Percentiles rank a stretch among this genome's conserved stretches.
Evolutionary conservation across 1,140 invertebrate species (phyloP).

Genomic region (Hylyphantes graminicola): DNA sequence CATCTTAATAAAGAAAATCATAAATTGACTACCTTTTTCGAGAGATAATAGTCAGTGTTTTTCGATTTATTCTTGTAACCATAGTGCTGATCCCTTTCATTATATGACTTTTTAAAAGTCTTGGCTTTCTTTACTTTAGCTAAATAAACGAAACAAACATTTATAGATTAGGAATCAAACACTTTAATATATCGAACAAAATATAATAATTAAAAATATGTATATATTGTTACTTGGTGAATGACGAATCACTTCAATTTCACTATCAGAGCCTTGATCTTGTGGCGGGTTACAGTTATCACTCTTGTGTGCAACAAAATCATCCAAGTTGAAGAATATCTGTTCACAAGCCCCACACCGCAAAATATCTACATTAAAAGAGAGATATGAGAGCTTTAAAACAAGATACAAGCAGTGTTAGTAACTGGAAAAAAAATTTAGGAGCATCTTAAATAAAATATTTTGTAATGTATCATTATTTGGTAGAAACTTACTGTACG

Average conservation of each 20-base stretch:
- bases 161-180: not conserved
- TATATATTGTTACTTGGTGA: constrained; percentile 34
- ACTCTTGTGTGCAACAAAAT: constrained; percentile 58
- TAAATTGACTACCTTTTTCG: constrained; percentile 30
- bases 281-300: constrained; percentile 25
- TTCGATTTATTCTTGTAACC: constrained; percentile 28
- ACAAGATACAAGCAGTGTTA: no score
- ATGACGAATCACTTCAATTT: constrained; percentile 55
- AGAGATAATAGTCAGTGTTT: constrained; percentile 42
- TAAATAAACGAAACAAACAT: not conserved
- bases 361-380: constrained; percentile 38
- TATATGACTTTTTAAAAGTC: constrained; percentile 20
- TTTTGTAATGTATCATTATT: no score
- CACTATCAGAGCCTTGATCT: constrained; percentile 33
- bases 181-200: not conserved
- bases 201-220: not conserved
- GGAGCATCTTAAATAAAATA: no score
- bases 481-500: no score
- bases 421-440: no score
- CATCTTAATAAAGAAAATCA: no score
- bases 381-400: not conserved
- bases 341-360: constrained; percentile 51
- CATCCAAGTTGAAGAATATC: constrained; percentile 56
- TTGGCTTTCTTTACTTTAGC: constrained; percentile 44
- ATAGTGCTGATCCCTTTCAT: constrained; percentile 33